Evolutionary conservation across 2,888 invertebrate genomes (phyloP), one percentile per base, ranked within the genome.

Genomic region (Deilephila elpenor): DNA sequence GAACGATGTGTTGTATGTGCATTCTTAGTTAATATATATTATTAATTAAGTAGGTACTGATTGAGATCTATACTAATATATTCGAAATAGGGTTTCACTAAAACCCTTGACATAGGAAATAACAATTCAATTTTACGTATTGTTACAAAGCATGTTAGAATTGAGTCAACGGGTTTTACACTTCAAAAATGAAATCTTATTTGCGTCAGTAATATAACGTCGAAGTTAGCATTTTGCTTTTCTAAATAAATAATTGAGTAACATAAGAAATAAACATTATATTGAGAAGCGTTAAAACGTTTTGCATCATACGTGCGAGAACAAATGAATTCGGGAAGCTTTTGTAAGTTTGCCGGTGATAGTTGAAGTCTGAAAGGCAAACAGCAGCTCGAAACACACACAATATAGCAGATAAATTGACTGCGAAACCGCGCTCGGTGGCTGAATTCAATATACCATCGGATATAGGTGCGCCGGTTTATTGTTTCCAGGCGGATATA

Each of bases 331-430:
- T 67, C 17, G 44, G 44, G 20, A 44, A 44, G 64, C 44, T 67
- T 67, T 67, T 67, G 44, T 44, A 67, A 67, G 25, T 37, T 37
- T 80, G 79, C 76, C 80, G 82, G 74, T 78, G 80, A 80, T 82
- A 83, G 83, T 81, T 80, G 78, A 79, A 81, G 80, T 76, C 80
- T 83, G 77, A 82, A 86, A 81, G 80, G 82, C 84, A 85, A 87
- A 86, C 82, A 84, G 83, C 83, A 44, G 44, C 37, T 67, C 64
- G 44, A 14, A 53, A 53, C 19, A 53, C 88, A 90, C 86, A 88
- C 90, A 89, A 92, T 92, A 90, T 90, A 91, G 89, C 89, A 88
- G 88, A 88, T 90, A 91, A 92, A 93, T 91, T 88, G 89, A 89
- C 91, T 91, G 90, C 86, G 87, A 91, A 91, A 89, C 88, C 83